Evolutionary conservation across 2,888 invertebrate genomes (phyloP), one percentile per base, ranked within the genome.

Genomic region (Synanthedon myopaeformis): DNA sequence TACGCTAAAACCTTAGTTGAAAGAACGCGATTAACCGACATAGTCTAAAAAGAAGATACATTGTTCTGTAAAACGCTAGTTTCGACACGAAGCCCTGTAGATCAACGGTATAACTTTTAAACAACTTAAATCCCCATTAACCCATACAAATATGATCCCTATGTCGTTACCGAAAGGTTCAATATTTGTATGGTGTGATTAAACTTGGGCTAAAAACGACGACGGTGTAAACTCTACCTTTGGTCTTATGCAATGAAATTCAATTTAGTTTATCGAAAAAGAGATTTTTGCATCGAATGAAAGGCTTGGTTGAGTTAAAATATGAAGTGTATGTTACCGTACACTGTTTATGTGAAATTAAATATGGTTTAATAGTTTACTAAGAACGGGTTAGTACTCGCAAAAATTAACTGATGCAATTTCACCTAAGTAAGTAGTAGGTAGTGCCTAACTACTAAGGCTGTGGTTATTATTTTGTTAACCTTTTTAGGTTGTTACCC

Each of bases 291-390:
- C 68, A 68, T 65, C 59, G 64, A 72, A 72, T 65, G 67, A 72
- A 78, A 76, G 70, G 62, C 64, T 65, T 67, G 67, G 64, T 67
- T 63, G 65, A 66, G 70, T 70, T 74, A 74, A 82, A 77, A 78
- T 78, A 76, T 71, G 65, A 69, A 73, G 76, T 74, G 79, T 78
- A 70, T 74, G 77, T 77, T 77, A 74, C 74, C 66, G 66, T 79
- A 76, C 77, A 75, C 70, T 74, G 74, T 80, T 82, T 80, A 82
- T 76, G 74, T 70, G 73, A 74, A 82, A 79, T 82, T 81, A 81
- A 82, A 80, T 80, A 76, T 78, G 75, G 76, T 79, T 80, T 81
- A 82, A 82, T 80, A 81, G 82, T 80, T 81, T 78, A 79, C 75
- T 74, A 67, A 74, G 77, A 76, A 78, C 67, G 67, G 73, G 76